These are phyloP conservation scores for Hesperophylax magnus DNA, from an alignment of 1,140 invertebrate genomes.

Conservation along the genomic window DNA sequence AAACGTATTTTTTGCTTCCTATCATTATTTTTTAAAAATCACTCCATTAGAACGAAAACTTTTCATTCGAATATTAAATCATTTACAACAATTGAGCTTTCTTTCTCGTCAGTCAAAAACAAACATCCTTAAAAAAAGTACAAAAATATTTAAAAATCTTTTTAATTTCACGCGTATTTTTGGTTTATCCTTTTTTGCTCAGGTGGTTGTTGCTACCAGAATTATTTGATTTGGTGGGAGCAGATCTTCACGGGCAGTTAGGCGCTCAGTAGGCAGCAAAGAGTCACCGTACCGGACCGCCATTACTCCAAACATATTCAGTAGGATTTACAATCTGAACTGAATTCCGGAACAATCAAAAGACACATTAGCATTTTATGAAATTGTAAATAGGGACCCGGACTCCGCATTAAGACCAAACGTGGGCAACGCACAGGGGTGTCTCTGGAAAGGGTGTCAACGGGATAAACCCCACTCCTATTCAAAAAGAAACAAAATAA, in stretches of 20 bases:
- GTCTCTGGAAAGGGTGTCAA: too few species aligned
- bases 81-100: too few species aligned
- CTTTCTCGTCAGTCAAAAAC: too few species aligned
- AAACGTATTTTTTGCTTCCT: too few species aligned
- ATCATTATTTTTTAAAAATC: not conserved
- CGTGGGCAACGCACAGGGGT: too few species aligned
- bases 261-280: slow-evolving; percentile 22
- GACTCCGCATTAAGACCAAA: not conserved
- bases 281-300: slow-evolving; percentile 28
- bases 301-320: slow-evolving; percentile 26
- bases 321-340: slow-evolving; percentile 12
- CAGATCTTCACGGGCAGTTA: slow-evolving; percentile 52
- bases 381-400: slow-evolving; percentile 11
- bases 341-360: slow-evolving; percentile 20
- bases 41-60: slow-evolving; percentile 5
- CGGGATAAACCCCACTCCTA: too few species aligned
- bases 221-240: not conserved
- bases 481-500: too few species aligned
- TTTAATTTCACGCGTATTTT: too few species aligned
- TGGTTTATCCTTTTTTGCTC: not conserved
- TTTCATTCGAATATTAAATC: slow-evolving; percentile 2
- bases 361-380: slow-evolving; percentile 31
- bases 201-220: not conserved
- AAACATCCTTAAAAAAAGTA: too few species aligned
- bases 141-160: too few species aligned